phyloP scores from a whole-genome alignment of 2,888 invertebrate species.

The Caenorhabditis sp. region DNA sequence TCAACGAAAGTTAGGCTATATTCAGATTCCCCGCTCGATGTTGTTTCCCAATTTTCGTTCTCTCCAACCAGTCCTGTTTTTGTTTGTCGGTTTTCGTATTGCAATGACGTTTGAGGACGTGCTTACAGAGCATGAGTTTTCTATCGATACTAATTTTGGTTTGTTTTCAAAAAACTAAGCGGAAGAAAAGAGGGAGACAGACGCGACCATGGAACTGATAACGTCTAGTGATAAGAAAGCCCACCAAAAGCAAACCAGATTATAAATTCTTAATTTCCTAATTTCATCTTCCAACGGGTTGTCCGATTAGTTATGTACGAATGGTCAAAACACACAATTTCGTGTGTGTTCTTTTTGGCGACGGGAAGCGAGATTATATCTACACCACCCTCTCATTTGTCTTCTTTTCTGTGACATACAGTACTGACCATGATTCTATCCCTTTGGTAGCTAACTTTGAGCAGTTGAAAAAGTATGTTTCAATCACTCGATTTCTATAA shows the following conservation, averaged over 20 bases:
- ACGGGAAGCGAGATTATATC: slow-evolving; percentile 35
- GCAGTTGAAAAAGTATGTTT: no score
- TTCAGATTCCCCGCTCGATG: no score
- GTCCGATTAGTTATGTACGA: slow-evolving; percentile 16
- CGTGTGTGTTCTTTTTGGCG: slow-evolving; percentile 19
- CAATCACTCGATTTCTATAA: no score
- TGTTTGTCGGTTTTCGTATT: no score
- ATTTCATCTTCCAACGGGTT: background rate
- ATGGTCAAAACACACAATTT: slow-evolving; percentile 43
- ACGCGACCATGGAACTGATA: slow-evolving; percentile 34
- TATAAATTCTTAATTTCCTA: slow-evolving; percentile 30
- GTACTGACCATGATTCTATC: slow-evolving; percentile 22
- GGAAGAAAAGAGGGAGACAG: slow-evolving; percentile 15
- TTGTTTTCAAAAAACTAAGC: slow-evolving; percentile 15
- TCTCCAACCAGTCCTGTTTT: no score
- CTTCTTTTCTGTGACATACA: slow-evolving; percentile 17
- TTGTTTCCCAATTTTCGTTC: no score
- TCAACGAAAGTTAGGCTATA: no score
- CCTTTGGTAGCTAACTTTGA: no score
- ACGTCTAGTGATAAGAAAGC: slow-evolving; percentile 7
- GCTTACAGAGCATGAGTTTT: background rate
- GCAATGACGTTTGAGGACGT: no score
- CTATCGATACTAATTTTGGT: slow-evolving; percentile 22
- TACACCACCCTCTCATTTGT: slow-evolving; percentile 10
- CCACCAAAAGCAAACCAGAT: slow-evolving; percentile 32